Percentiles rank a stretch among this genome's conserved stretches.
phyloP scores from a whole-genome alignment of 2,797 vertebrate species.

The Diplodus puntazzo region DNA sequence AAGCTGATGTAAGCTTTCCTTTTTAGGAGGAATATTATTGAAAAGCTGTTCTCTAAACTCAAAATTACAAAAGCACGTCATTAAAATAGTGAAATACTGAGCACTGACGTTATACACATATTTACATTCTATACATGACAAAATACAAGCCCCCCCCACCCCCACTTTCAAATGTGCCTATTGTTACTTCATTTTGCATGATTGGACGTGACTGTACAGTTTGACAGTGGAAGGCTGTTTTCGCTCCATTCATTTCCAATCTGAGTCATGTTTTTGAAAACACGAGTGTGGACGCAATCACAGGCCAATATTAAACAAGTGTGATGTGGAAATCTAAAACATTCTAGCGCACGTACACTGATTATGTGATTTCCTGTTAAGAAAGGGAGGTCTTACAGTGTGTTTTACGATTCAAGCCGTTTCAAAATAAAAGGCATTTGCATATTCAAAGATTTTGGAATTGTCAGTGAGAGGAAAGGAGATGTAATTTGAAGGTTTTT shows the following conservation, averaged over 20 bases:
- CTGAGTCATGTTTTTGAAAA: not conserved
- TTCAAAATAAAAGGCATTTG: not conserved
- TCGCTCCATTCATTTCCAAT: not conserved
- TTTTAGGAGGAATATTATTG: not conserved
- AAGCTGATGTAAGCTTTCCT: not conserved
- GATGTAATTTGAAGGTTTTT: not conserved
- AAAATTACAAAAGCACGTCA: not conserved
- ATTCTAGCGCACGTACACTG: not conserved
- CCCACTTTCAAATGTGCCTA: not conserved
- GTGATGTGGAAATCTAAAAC: conserved; percentile 14
- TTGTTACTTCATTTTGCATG: not conserved
- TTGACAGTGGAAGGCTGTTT: not conserved
- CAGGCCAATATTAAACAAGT: not conserved
- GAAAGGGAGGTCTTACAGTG: too few relatives aligned
- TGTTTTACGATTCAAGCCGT: not conserved
- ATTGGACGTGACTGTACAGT: not conserved
- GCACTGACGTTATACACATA: not conserved
- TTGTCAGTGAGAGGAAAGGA: not conserved
- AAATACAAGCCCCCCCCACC: not conserved
- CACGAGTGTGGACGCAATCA: not conserved
- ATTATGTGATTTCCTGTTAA: too few relatives aligned
- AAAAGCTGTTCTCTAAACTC: not conserved
- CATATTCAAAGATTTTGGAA: not conserved
- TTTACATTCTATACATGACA: not conserved
- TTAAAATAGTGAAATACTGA: conserved; percentile 5